These are phyloP conservation scores for Camponotus vicinus DNA, from an alignment of 1,140 invertebrate genomes.

Conservation along the genomic window DNA sequence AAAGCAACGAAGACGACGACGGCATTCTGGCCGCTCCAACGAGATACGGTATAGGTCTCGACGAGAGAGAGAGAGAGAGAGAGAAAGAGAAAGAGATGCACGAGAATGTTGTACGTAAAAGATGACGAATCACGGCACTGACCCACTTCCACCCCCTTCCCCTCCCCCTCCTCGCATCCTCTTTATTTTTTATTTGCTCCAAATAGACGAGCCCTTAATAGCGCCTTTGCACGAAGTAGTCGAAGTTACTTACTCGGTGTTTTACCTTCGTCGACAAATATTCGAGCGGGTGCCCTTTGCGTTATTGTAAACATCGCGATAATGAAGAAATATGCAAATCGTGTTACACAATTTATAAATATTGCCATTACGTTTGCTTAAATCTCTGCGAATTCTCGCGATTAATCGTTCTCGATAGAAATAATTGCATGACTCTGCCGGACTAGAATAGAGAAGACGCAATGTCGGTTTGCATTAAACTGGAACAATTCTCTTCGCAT, in stretches of 20 bases:
- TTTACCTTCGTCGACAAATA: not conserved
- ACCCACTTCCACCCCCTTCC: conserved; percentile 69
- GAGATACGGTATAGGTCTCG: not conserved
- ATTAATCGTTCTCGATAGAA: conserved; percentile 8
- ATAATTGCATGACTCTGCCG: not conserved
- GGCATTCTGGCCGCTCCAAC: conserved; percentile 63
- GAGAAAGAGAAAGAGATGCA: conserved; percentile 44
- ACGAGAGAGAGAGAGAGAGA: no score
- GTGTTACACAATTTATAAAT: not conserved
- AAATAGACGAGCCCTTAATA: conserved; percentile 25
- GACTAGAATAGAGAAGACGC: not conserved
- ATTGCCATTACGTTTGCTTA: not conserved
- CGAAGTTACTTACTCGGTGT: not conserved
- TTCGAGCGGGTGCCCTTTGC: not conserved
- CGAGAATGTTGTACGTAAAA: conserved; percentile 23
- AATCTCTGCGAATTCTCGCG: not conserved
- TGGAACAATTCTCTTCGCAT: conserved; percentile 33
- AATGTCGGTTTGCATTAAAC: not conserved
- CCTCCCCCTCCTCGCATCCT: not conserved
- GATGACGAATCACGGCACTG: conserved; percentile 72
- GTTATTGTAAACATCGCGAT: not conserved
- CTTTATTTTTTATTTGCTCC: conserved; percentile 6
- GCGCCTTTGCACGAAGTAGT: conserved; percentile 5
- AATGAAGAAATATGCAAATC: not conserved
- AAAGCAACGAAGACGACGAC: conserved; percentile 73